phyloP scores from a whole-genome alignment of 2,888 invertebrate genomes.

The Gortyna flavago region DNA sequence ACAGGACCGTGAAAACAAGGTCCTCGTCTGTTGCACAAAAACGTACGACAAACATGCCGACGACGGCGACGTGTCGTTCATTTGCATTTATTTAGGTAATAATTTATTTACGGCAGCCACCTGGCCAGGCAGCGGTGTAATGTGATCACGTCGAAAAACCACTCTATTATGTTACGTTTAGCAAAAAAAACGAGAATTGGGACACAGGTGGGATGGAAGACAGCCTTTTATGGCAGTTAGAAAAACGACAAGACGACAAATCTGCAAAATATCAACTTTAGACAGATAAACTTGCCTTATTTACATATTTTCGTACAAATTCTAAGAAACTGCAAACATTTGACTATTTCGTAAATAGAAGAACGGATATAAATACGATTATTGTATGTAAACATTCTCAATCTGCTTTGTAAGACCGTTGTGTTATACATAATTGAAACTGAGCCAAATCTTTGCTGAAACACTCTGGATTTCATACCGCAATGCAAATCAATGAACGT shows the following conservation, averaged over 20 bases:
- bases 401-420: slow-evolving; percentile 32
- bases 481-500: slow-evolving; percentile 39
- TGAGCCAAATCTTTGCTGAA: slow-evolving; percentile 48
- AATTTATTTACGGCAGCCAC: slow-evolving; percentile 74
- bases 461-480: slow-evolving; percentile 41
- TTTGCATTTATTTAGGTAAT: slow-evolving; percentile 73
- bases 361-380: slow-evolving; percentile 38
- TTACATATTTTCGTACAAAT: background rate
- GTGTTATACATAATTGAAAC: slow-evolving; percentile 50
- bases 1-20: slow-evolving; percentile 73
- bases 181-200: slow-evolving; percentile 63
- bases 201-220: slow-evolving; percentile 64
- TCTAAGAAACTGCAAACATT: slow-evolving; percentile 12
- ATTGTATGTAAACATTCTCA: slow-evolving; percentile 33
- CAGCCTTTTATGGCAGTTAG: slow-evolving; percentile 2
- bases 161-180: slow-evolving; percentile 72
- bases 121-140: slow-evolving; percentile 81
- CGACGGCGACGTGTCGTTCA: slow-evolving; percentile 70
- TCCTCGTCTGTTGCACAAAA: slow-evolving; percentile 67
- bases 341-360: background rate
- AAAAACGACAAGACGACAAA: no score
- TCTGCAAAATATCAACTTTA: slow-evolving; percentile 7
- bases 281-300: background rate
- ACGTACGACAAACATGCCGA: slow-evolving; percentile 72
- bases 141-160: slow-evolving; percentile 81